A percentile compares a stretch with the other conserved stretches of the same genome.
Evolutionary conservation across 2,113 vertebrate species (phyloP).

Genomic region (Callionymus lyra): DNA sequence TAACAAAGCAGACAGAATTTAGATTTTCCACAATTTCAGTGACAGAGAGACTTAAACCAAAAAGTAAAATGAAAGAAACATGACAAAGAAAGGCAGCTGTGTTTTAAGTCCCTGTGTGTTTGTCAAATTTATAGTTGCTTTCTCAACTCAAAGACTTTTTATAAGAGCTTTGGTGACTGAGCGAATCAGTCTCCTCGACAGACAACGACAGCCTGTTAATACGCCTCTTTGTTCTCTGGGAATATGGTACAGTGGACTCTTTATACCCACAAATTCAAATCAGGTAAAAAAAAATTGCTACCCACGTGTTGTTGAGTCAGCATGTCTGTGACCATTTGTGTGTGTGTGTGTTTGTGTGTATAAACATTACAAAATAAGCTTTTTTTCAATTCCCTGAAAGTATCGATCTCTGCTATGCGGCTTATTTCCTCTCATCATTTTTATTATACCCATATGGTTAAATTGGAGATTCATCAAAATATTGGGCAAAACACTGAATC

Average conservation of each 20-base stretch:
- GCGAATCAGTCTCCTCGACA: slow-evolving; percentile 36
- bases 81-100: slow-evolving; percentile 6
- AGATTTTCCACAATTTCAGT: too few relatives aligned
- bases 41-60: too few relatives aligned
- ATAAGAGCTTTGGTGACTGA: slow-evolving; percentile 24
- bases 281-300: slow-evolving; percentile 42
- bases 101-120: slow-evolving; percentile 15
- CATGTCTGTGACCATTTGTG: too few relatives aligned
- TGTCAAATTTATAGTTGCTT: slow-evolving; percentile 22
- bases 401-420: too few relatives aligned
- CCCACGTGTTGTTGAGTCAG: slow-evolving; percentile 22
- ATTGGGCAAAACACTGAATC: too few relatives aligned
- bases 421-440: too few relatives aligned
- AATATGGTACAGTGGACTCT: slow-evolving; percentile 19
- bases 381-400: too few relatives aligned
- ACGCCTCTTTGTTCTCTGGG: slow-evolving; percentile 25
- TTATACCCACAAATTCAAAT: slow-evolving; percentile 44
- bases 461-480: too few relatives aligned
- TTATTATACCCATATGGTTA: too few relatives aligned
- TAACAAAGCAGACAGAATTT: too few relatives aligned
- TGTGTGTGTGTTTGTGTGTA: too few relatives aligned
- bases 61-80: background rate
- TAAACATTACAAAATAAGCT: too few relatives aligned
- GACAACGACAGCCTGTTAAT: slow-evolving; percentile 44
- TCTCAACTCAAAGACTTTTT: slow-evolving; percentile 36